A percentile compares a stretch with the other conserved stretches of the same genome.
These are phyloP conservation scores for Panzeria rudis DNA, from an alignment of 2,888 invertebrate species.

Conservation along the genomic window DNA sequence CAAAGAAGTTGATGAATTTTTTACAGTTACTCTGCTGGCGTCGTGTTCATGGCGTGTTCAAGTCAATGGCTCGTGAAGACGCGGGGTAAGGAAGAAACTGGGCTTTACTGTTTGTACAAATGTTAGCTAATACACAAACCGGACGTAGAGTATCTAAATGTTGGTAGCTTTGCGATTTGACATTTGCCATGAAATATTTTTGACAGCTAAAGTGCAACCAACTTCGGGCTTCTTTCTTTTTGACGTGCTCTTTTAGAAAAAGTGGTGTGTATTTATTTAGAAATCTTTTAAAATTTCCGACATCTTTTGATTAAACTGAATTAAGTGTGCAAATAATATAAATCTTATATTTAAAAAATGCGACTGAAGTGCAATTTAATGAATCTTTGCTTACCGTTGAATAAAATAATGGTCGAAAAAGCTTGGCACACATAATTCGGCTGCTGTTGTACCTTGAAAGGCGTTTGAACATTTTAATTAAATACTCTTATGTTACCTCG, in stretches of 20 bases:
- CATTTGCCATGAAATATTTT: constrained; percentile 46
- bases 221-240: constrained; percentile 82
- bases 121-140: constrained; percentile 60
- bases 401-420: constrained; percentile 17
- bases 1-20: too few species aligned
- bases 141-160: constrained; percentile 46
- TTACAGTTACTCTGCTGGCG: too few species aligned
- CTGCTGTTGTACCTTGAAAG: neutral
- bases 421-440: constrained; percentile 68
- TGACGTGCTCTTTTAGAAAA: constrained; percentile 81
- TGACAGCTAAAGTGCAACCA: constrained; percentile 74
- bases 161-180: constrained; percentile 72
- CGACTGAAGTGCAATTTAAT: constrained; percentile 66
- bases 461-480: too few species aligned
- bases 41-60: too few species aligned
- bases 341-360: constrained; percentile 54
- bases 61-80: too few species aligned
- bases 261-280: constrained; percentile 78
- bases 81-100: too few species aligned
- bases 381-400: constrained; percentile 5
- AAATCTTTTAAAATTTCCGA: constrained; percentile 77
- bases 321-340: constrained; percentile 49
- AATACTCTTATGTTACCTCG: too few species aligned
- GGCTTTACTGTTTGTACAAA: too few species aligned
- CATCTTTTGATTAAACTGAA: constrained; percentile 75